phyloP scores from a whole-genome alignment of 2,888 invertebrate genomes.

The Timema cristinae region DNA sequence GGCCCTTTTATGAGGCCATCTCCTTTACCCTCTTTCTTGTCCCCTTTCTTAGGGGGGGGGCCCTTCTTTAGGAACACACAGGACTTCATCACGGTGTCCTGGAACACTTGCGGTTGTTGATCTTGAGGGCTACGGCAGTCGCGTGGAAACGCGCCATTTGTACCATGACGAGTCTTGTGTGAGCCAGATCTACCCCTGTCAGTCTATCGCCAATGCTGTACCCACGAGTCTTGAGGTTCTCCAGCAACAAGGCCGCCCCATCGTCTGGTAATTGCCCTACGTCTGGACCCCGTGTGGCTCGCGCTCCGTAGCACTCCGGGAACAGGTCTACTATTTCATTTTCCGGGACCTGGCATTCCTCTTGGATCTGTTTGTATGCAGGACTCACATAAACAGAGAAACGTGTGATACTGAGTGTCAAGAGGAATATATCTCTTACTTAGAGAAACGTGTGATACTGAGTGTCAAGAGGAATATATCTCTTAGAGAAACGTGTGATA shows the following conservation, averaged over 20 bases:
- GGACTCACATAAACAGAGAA: too few relatives aligned
- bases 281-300: slow-evolving; percentile 38
- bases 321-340: slow-evolving; percentile 47
- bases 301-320: slow-evolving; percentile 54
- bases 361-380: slow-evolving; percentile 43
- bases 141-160: slow-evolving; percentile 56
- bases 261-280: slow-evolving; percentile 36
- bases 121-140: slow-evolving; percentile 54
- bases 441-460: too few relatives aligned
- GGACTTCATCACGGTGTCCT: slow-evolving; percentile 35
- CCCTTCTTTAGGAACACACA: not conserved
- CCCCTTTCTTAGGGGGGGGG: not conserved
- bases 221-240: slow-evolving; percentile 52
- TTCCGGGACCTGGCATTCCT: slow-evolving; percentile 47
- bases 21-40: not conserved
- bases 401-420: too few relatives aligned
- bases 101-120: slow-evolving; percentile 47
- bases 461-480: too few relatives aligned
- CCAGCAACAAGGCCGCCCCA: slow-evolving; percentile 54
- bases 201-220: slow-evolving; percentile 51
- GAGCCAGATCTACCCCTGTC: slow-evolving; percentile 50
- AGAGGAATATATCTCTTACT: too few relatives aligned
- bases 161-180: slow-evolving; percentile 47
- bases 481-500: too few relatives aligned
- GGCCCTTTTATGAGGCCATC: not conserved